Evolutionary conservation across 2,888 invertebrate genomes (phyloP).

Genomic region (Aproaerema taeniolella): DNA sequence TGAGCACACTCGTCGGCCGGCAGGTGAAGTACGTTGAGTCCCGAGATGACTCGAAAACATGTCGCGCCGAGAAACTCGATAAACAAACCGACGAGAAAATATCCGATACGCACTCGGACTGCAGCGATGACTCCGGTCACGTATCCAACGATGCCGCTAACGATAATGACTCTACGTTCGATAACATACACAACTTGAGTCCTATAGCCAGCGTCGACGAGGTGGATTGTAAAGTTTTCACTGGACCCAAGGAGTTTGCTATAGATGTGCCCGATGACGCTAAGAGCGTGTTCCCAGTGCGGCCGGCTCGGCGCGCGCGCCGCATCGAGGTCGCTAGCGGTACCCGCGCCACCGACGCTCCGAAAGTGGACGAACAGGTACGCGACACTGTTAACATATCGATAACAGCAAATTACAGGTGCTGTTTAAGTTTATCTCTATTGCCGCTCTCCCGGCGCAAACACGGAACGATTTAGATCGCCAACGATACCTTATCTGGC

Average conservation of each 20-base stretch:
- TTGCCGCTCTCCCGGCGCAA: slow-evolving; percentile 30
- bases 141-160: slow-evolving; percentile 89
- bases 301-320: slow-evolving; percentile 65
- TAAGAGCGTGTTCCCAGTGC: slow-evolving; percentile 63
- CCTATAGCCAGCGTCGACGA: slow-evolving; percentile 47
- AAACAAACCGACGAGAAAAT: slow-evolving; percentile 69
- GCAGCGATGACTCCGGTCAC: slow-evolving; percentile 89
- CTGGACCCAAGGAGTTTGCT: slow-evolving; percentile 58
- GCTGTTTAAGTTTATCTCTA: slow-evolving; percentile 41
- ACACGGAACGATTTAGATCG: slow-evolving; percentile 42
- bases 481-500: slow-evolving; percentile 35
- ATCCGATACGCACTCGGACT: slow-evolving; percentile 81
- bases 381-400: slow-evolving; percentile 71
- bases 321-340: slow-evolving; percentile 75
- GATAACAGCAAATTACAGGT: slow-evolving; percentile 67
- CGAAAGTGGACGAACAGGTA: slow-evolving; percentile 76
- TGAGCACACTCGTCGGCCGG: slow-evolving; percentile 72
- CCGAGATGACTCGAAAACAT: slow-evolving; percentile 57
- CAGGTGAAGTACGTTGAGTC: slow-evolving; percentile 66
- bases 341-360: slow-evolving; percentile 65
- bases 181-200: slow-evolving; percentile 49
- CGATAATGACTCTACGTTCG: slow-evolving; percentile 76
- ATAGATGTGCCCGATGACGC: slow-evolving; percentile 56
- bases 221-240: slow-evolving; percentile 58
- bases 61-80: slow-evolving; percentile 53